These are phyloP conservation scores for Microctenopoma stevenorrisi DNA, from an alignment of 2,797 vertebrate genomes.

Conservation along the genomic window DNA sequence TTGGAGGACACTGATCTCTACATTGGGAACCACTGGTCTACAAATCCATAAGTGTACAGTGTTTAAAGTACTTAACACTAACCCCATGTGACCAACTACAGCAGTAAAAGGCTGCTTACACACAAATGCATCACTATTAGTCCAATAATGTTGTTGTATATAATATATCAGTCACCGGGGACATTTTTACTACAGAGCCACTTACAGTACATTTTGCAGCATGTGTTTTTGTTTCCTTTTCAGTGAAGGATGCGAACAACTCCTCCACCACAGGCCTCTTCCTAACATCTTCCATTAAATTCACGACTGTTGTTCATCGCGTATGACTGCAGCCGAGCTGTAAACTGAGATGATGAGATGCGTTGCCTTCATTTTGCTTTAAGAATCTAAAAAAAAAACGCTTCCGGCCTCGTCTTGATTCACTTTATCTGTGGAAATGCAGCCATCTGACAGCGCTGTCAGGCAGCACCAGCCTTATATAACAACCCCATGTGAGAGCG, in stretches of 20 bases:
- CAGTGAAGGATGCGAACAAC: background rate
- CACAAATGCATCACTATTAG: too few species aligned
- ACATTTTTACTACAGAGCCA: too few species aligned
- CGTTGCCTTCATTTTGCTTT: conserved; percentile 6
- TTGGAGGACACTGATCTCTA: background rate
- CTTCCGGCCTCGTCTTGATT: conserved; percentile 36
- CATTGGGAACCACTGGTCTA: background rate
- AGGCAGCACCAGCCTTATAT: conserved; percentile 42
- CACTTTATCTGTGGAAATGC: conserved; percentile 45
- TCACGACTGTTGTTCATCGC: background rate
- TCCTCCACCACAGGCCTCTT: background rate
- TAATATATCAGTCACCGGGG: too few species aligned
- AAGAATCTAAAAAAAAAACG: conserved; percentile 26
- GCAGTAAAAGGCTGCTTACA: background rate
- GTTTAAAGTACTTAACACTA: background rate
- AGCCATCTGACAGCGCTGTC: conserved; percentile 51
- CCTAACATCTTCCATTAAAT: conserved; percentile 28
- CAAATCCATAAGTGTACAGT: too few species aligned
- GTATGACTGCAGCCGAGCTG: background rate
- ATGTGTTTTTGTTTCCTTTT: background rate
- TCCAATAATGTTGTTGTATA: too few species aligned
- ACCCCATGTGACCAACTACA: background rate
- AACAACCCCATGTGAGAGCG: conserved; percentile 38
- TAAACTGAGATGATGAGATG: conserved; percentile 29
- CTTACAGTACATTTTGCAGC: background rate